Evolutionary conservation across 1,140 invertebrate species (phyloP), one percentile per base, ranked within the genome.

Genomic region (Diachasmimorpha longicaudata): DNA sequence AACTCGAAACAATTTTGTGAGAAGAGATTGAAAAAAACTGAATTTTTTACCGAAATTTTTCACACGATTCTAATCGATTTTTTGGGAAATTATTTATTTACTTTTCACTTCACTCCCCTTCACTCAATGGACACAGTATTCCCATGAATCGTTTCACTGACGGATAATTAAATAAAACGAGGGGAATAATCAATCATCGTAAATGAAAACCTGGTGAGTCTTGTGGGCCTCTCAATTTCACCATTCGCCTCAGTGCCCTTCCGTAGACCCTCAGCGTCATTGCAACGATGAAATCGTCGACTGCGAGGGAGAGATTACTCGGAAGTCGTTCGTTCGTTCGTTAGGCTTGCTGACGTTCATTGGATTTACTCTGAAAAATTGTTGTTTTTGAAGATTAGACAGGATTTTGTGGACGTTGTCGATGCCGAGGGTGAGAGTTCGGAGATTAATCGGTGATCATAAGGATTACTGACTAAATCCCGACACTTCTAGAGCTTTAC

Each of bases 301-400:
- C 14, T 52, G 9, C 37, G 52, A 37, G 44, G 31, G 31, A 13
- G 55, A 70, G 67, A 44, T 70, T 55, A 73, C 55, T 74, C n/a
- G 25, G 48, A 16, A 46, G 8, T 73, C 77, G 74, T 76, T 79
- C 72, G 70, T 74, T 58, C 21, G 63, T 72, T 71, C 58, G 63
- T 78, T 23, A 19, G 3, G 16, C 3, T 16, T 58, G 8, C 11
- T 23, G 19, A 31, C 11, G 19, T 55, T 55, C 48, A 16, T 55
- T 55, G 67, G 76, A 75, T 76, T 70, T 75, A 23, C 68, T 55
- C 55, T 36, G 25, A 36, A 67, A 36, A 13, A 42, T 4, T 23
- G 31, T 16, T 67, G 44, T 44, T 52, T 25, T 36, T 36, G 11
- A 68, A 8, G 31, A 48, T 42, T 42, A 42, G 9, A 46, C 52